A percentile compares a stretch with the other conserved stretches of the same genome.
Evolutionary conservation across 2,113 vertebrate species (phyloP).

Genomic region (Equus quagga): DNA sequence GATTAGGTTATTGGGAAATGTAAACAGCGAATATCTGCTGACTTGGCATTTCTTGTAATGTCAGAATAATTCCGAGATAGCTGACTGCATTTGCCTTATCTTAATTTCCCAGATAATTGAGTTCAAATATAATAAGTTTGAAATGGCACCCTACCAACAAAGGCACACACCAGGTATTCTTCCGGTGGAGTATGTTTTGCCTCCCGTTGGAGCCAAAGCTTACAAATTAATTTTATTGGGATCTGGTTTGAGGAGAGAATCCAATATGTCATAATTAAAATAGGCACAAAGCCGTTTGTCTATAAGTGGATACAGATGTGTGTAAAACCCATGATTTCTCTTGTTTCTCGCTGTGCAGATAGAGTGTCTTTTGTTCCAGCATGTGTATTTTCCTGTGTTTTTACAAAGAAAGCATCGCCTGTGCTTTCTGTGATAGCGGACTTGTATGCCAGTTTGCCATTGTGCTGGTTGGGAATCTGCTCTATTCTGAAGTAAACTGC

Average conservation of each 20-base stretch:
- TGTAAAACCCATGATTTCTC: conserved; percentile 73
- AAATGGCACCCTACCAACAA: conserved; percentile 82
- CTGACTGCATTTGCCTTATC: conserved; percentile 65
- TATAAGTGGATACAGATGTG: conserved; percentile 62
- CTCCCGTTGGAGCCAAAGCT: conserved; percentile 40
- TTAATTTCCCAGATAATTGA: conserved; percentile 81
- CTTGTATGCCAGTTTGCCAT: conserved; percentile 80
- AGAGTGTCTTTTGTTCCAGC: conserved; percentile 87
- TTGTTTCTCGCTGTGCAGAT: conserved; percentile 72
- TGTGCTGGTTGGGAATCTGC: conserved; percentile 82
- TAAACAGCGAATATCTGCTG: conserved; percentile 80
- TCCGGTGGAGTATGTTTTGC: neutral
- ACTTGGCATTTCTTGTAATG: conserved; percentile 80
- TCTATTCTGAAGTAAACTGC: conserved; percentile 86
- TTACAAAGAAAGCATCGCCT: conserved; percentile 82
- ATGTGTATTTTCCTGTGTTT: conserved; percentile 76
- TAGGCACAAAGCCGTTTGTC: neutral
- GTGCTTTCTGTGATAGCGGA: conserved; percentile 48
- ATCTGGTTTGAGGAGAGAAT: conserved; percentile 28
- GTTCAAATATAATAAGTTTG: conserved; percentile 85
- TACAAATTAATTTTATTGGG: neutral
- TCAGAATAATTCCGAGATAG: conserved; percentile 61
- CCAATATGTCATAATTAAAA: conserved; percentile 60
- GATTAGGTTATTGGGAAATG: conserved; percentile 68
- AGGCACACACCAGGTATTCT: conserved; percentile 78